Percentiles rank a stretch among this genome's conserved stretches.
Conservation (phyloP, 2,888 invertebrate species). For the Dusona sp. region DNA sequence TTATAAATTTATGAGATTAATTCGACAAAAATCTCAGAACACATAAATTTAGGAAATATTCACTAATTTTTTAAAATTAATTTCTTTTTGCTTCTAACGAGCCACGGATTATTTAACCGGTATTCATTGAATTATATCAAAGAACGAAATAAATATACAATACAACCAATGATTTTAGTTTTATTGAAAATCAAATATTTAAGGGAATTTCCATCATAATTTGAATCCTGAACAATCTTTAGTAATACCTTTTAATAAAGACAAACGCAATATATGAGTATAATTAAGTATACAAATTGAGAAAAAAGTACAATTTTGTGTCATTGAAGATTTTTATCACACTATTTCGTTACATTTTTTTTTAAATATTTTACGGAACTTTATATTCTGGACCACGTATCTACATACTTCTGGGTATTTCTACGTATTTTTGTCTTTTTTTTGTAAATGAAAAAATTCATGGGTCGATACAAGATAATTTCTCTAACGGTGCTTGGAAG, state of each 20-base stretch:
- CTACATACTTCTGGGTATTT: neutral
- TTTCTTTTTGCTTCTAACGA: neutral
- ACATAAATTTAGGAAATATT: neutral
- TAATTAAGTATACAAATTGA: too few species aligned
- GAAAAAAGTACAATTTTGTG: too few species aligned
- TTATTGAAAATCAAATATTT: neutral
- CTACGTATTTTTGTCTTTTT: neutral
- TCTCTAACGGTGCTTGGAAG: neutral
- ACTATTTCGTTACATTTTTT: neutral
- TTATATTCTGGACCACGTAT: neutral
- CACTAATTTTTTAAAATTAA: neutral
- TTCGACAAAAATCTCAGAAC: neutral
- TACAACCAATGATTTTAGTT: neutral
- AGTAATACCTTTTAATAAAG: too few species aligned
- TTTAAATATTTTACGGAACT: neutral
- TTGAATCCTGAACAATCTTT: too few species aligned
- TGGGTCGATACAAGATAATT: neutral
- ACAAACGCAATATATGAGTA: too few species aligned
- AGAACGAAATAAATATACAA: neutral
- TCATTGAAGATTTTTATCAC: neutral
- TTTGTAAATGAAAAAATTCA: neutral
- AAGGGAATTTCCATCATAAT: neutral
- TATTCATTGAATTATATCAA: neutral
- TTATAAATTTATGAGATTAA: neutral
- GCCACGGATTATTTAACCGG: neutral